Evolutionary conservation across 2,888 invertebrate species (phyloP), one percentile per base, ranked within the genome.

Genomic region (Ophion ellenae): DNA sequence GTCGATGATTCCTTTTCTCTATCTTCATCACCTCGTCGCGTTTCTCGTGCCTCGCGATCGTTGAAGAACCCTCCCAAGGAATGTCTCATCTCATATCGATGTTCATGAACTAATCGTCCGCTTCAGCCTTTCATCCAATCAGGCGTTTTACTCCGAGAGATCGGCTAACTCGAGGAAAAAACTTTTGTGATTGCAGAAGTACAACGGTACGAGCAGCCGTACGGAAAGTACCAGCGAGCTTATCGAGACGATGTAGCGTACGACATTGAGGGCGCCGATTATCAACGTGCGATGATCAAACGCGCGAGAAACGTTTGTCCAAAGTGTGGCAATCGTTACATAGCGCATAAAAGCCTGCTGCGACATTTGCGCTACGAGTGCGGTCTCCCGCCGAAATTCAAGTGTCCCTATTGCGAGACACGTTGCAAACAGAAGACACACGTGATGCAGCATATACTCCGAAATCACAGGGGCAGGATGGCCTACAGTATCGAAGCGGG

Each of bases 241-340:
- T 82, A 78, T 81, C 87, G 28, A 70, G 17, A 47, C 87, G 88
- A 90, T 66, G 85, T 82, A 14, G 89, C 88, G 57, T 88, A 90
- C 61, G 75, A 71, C 20, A 79, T 17, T 5, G 53, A 69, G 70
- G 88, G 87, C 24, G 87, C 75, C 24, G 75, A 77, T 80, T 83
- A 67, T 81, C 78, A 59, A 1, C 84, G 83, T 4, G 86, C 81
- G 57, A 73, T 81, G 17, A 79, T 86, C 0, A 86, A 84, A 77
- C 85, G 87, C 32, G 87, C 82, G 81, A 88, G 85, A 85, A 87
- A 92, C 86, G 84, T 90, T 40, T 96, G 96, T 88, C 94, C 94
- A 3, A 95, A 95, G 64, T 96, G 96, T 89, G 93, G 94, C 20
- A 96, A 95, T 88, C 93, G 94, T 83, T 96, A 96, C 91, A 95